Conservation (phyloP, 2,113 vertebrate genomes). For the Aspidoscelis tigris region DNA sequence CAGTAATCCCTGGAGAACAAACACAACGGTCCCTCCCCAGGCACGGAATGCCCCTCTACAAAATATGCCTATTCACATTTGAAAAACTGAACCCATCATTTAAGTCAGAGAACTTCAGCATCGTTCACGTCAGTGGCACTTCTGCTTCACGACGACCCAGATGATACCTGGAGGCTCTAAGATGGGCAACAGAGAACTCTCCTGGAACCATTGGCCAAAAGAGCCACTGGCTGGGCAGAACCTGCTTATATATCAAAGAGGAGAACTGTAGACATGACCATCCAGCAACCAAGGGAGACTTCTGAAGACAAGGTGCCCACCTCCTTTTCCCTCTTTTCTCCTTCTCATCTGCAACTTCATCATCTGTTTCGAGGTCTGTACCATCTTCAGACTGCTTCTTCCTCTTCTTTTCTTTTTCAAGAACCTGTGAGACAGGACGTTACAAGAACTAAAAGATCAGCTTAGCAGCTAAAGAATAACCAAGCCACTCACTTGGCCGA, state of each 20-base stretch:
- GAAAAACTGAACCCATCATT: no score
- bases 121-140: no score
- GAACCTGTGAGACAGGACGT: slow-evolving; percentile 77
- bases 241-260: neutral
- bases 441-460: neutral
- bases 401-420: slow-evolving; percentile 95
- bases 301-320: slow-evolving; percentile 60
- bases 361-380: slow-evolving; percentile 78
- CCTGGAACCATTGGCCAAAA: neutral
- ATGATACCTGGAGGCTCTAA: neutral
- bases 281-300: neutral
- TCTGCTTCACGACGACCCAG: neutral
- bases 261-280: neutral
- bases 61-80: no score
- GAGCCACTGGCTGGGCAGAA: neutral
- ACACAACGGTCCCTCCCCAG: no score
- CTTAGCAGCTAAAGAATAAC: neutral
- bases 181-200: neutral
- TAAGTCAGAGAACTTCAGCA: no score
- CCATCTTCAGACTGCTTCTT: slow-evolving; percentile 76
- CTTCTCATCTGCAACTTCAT: slow-evolving; percentile 69
- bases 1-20: no score
- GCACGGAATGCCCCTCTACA: no score
- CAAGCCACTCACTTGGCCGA: neutral
- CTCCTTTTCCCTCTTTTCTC: slow-evolving; percentile 79